phyloP scores from a whole-genome alignment of 2,797 vertebrate genomes.

The Danio kyathit region DNA sequence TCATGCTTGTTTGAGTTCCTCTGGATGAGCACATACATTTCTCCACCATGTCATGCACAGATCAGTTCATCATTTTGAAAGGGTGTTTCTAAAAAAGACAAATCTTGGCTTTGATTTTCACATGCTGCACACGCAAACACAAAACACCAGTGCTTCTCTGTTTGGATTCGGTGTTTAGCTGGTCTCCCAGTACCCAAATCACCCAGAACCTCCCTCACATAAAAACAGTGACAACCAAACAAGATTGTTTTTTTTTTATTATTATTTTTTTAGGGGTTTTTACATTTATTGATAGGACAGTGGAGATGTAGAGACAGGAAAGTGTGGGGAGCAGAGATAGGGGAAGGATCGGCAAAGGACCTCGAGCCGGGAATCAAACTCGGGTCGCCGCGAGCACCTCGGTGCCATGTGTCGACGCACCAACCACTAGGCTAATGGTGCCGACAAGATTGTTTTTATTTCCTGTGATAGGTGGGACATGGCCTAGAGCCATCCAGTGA shows the following conservation, averaged over 20 bases:
- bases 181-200: not conserved
- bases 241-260: not conserved
- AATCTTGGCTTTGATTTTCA: slow-evolving; percentile 29
- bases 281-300: no score
- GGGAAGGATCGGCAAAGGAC: no score
- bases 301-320: no score
- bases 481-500: slow-evolving; percentile 86
- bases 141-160: not conserved
- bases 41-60: slow-evolving; percentile 42
- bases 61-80: slow-evolving; percentile 40
- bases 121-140: slow-evolving; percentile 5
- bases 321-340: no score
- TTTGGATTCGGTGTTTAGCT: not conserved
- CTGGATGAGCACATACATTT: slow-evolving; percentile 29
- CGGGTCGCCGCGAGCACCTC: no score
- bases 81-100: slow-evolving; percentile 3
- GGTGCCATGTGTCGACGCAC: no score
- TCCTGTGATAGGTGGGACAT: slow-evolving; percentile 85
- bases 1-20: slow-evolving; percentile 53
- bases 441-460: not conserved
- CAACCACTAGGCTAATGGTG: no score
- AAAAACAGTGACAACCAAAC: no score
- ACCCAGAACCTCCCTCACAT: no score
- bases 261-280: no score
- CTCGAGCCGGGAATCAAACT: no score